Conservation (phyloP, 2,797 vertebrate genomes). For the Brotogeris chrysoptera region DNA sequence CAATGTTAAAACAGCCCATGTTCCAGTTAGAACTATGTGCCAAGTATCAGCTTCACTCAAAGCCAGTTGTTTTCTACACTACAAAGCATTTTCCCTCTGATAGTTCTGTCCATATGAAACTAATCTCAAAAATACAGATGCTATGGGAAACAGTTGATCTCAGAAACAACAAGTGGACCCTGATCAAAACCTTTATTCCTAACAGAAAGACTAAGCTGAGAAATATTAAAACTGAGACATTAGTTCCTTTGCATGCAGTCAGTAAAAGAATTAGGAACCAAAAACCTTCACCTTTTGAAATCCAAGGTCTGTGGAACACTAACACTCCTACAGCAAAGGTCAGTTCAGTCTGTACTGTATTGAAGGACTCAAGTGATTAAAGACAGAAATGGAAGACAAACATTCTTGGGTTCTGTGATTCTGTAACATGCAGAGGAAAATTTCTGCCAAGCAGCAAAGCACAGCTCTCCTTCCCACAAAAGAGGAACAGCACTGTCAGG, state of each 20-base stretch:
- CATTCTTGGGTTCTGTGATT: neutral
- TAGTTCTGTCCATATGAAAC: neutral
- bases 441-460: neutral
- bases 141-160: neutral
- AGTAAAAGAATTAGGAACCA: neutral
- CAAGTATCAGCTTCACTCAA: neutral
- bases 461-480: neutral
- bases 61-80: neutral
- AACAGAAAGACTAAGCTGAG: neutral
- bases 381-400: neutral
- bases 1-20: neutral
- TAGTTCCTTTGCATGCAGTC: neutral
- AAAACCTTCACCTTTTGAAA: neutral
- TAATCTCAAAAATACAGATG: neutral
- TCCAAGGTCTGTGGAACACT: neutral
- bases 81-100: neutral
- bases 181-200: neutral
- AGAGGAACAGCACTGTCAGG: rapidly evolving
- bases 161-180: neutral
- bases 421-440: neutral
- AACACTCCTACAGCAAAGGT: neutral
- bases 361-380: neutral
- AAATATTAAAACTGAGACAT: neutral
- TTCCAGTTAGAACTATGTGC: neutral
- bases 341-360: neutral